These are phyloP conservation scores for Allophyes oxyacanthae DNA, from an alignment of 2,888 invertebrate genomes.

Conservation along the genomic window DNA sequence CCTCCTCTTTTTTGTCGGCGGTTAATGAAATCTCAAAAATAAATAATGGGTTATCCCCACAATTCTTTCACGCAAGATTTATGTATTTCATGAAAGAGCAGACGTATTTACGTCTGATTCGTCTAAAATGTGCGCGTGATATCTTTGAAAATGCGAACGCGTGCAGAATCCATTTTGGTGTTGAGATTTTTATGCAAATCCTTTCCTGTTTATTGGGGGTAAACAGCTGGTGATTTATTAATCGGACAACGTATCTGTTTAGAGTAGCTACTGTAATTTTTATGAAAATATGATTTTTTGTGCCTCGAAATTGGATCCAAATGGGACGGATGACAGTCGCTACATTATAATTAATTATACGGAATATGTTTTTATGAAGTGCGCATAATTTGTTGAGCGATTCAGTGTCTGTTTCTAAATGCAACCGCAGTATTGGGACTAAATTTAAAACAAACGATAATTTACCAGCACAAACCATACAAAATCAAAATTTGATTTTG, in stretches of 20 bases:
- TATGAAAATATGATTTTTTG: not conserved
- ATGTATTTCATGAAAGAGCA: conserved; percentile 64
- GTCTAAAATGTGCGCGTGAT: conserved; percentile 58
- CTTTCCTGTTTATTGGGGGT: conserved; percentile 30
- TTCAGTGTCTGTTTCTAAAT: too few species aligned
- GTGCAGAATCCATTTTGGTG: conserved; percentile 20
- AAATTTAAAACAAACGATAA: too few species aligned
- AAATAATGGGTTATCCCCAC: conserved; percentile 35
- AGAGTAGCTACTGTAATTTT: not conserved
- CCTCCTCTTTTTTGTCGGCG: too few species aligned
- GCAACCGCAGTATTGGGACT: too few species aligned
- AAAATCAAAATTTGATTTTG: too few species aligned
- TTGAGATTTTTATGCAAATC: conserved; percentile 46
- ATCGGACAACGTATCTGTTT: conserved; percentile 29
- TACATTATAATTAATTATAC: too few species aligned
- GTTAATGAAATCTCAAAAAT: not conserved
- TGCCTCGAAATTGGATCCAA: too few species aligned
- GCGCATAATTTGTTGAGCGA: too few species aligned
- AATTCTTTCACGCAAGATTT: conserved; percentile 58
- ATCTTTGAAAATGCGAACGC: conserved; percentile 35
- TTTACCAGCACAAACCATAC: too few species aligned
- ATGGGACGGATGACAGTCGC: too few species aligned
- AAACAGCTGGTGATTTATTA: conserved; percentile 36
- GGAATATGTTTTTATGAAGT: too few species aligned
- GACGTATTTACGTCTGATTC: conserved; percentile 62